These are phyloP conservation scores for Ancistrus triradiatus DNA, from an alignment of 2,113 vertebrate species.

Conservation along the genomic window DNA sequence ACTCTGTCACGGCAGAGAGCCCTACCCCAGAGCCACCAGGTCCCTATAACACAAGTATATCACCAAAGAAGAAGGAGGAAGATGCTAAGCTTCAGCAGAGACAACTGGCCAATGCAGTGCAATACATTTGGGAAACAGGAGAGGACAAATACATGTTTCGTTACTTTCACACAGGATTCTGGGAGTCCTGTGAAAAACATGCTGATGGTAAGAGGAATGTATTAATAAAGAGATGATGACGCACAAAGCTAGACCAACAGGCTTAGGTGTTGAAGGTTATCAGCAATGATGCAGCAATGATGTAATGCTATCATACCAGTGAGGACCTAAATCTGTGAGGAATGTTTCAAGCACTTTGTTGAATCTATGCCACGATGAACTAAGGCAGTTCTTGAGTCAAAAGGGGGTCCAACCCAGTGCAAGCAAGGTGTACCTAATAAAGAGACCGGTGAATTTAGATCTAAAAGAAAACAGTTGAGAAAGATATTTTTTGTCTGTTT, in stretches of 20 bases:
- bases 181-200: conserved; percentile 79
- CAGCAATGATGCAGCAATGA: too few species aligned
- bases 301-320: too few species aligned
- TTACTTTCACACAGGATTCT: conserved; percentile 81
- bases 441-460: too few species aligned
- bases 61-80: conserved; percentile 63
- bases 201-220: conserved; percentile 58
- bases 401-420: too few species aligned
- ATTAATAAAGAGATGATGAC: not conserved
- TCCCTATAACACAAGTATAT: conserved; percentile 59
- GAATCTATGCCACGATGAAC: too few species aligned
- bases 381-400: too few species aligned
- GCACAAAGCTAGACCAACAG: not conserved
- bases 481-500: not conserved
- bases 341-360: too few species aligned
- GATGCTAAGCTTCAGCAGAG: conserved; percentile 63
- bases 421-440: too few species aligned
- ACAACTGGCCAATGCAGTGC: conserved; percentile 71
- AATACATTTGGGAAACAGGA: conserved; percentile 81
- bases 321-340: too few species aligned
- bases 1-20: conserved; percentile 54
- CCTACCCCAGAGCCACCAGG: conserved; percentile 60
- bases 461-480: too few species aligned
- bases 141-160: conserved; percentile 79
- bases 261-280: not conserved